Conservation (phyloP, 2,797 vertebrate species). For the Molossus alvarezi region DNA sequence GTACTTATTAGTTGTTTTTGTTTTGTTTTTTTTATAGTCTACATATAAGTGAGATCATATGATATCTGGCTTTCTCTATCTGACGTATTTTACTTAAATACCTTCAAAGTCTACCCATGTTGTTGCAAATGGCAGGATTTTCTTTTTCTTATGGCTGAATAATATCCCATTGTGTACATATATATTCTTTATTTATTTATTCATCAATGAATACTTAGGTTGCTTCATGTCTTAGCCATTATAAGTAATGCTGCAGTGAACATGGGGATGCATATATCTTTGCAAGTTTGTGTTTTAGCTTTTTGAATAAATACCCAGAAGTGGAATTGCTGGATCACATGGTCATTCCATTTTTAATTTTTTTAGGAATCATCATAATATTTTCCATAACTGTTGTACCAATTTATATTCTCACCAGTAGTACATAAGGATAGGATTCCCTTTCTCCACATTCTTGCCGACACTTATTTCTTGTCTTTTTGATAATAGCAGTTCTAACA, state of each 20-base stretch:
- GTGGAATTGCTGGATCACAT: not conserved
- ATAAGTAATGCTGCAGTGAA: not conserved
- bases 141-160: not conserved
- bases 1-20: too few species aligned
- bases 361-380: not conserved
- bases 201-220: not conserved
- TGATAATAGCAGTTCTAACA: not conserved
- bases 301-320: slow-evolving; percentile 2
- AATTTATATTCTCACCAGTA: not conserved
- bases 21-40: too few species aligned
- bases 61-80: too few species aligned
- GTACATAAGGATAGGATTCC: not conserved
- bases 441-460: not conserved
- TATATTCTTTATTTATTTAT: not conserved
- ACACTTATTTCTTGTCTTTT: not conserved
- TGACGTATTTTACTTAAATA: too few species aligned
- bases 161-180: not conserved
- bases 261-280: not conserved
- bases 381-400: not conserved
- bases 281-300: not conserved
- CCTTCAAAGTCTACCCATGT: not conserved
- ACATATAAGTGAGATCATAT: too few species aligned
- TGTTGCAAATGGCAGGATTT: not conserved
- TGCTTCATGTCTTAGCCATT: not conserved
- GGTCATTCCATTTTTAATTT: not conserved